phyloP scores from a whole-genome alignment of 92 coral and sea anemone genomes.

The Parazoanthus swiftii region DNA sequence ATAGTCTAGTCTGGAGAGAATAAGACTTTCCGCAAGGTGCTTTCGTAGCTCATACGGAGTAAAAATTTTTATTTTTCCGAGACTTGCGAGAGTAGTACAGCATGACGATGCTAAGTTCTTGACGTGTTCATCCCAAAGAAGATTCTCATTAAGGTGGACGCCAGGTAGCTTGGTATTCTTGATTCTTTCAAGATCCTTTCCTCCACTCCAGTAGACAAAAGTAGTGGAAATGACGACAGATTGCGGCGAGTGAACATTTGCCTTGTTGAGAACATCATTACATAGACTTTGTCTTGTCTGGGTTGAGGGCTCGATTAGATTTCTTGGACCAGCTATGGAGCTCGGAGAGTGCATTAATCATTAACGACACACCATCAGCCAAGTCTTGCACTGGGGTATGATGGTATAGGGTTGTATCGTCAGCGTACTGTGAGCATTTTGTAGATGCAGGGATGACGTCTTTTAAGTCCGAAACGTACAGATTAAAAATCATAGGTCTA shows the following conservation, averaged over 20 bases:
- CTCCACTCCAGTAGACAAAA: constrained; percentile 26
- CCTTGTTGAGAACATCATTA: constrained; percentile 16
- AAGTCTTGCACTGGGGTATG: constrained; percentile 9
- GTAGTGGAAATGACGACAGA: constrained; percentile 17
- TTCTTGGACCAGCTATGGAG: background rate
- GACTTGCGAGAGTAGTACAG: constrained; percentile 47
- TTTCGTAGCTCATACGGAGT: constrained; percentile 46
- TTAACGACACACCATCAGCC: background rate
- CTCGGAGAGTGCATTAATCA: constrained; percentile 32
- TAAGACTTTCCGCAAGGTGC: constrained; percentile 37
- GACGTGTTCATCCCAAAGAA: constrained; percentile 50
- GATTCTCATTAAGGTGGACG: constrained; percentile 32
- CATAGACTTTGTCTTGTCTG: constrained; percentile 33
- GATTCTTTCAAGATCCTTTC: constrained; percentile 44
- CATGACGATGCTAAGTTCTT: constrained; percentile 38
- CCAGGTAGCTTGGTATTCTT: constrained; percentile 27
- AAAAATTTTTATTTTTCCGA: constrained; percentile 41
- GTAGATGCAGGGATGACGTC: too few species aligned
- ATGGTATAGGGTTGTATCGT: too few species aligned
- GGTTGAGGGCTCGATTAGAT: background rate
- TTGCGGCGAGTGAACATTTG: background rate
- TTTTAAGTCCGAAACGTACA: too few species aligned
- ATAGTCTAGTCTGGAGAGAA: constrained; percentile 16
- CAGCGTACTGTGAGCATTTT: too few species aligned
- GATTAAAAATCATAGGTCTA: too few species aligned